Percentiles rank a stretch among this genome's conserved stretches.
Evolutionary conservation across 2,113 vertebrate species (phyloP).

Genomic region (Columba janthina): DNA sequence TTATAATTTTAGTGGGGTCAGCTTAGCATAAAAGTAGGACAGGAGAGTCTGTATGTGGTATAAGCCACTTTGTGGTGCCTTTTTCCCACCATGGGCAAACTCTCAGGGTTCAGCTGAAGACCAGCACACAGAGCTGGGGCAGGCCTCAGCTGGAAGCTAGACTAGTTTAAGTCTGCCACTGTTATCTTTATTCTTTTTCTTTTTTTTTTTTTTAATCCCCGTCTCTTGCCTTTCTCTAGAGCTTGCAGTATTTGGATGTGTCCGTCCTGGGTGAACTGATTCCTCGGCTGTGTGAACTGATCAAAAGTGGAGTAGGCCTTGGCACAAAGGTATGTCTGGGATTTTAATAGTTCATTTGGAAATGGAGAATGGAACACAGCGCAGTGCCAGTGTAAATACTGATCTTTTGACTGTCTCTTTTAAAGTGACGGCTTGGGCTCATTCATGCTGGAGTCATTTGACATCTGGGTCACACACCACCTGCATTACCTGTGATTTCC

Average conservation of each 20-base stretch:
- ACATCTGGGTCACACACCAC: background rate
- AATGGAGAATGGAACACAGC: background rate
- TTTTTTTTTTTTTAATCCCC: background rate
- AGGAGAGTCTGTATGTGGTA: background rate
- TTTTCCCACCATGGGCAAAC: background rate
- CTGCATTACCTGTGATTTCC: background rate
- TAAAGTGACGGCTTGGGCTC: background rate
- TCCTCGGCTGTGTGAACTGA: constrained; percentile 91
- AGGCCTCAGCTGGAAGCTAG: background rate
- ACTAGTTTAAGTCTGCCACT: background rate
- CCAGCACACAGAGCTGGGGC: background rate
- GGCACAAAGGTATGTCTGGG: constrained; percentile 89
- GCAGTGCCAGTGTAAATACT: background rate
- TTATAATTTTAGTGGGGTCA: background rate
- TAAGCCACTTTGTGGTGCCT: background rate
- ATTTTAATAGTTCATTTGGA: background rate
- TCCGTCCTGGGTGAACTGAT: constrained; percentile 90
- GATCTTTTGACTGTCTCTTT: background rate
- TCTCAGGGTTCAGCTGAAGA: background rate
- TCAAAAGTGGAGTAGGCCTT: constrained; percentile 93
- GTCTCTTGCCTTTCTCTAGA: constrained; percentile 74
- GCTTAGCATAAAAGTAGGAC: background rate
- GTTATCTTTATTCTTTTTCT: background rate
- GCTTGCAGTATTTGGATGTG: constrained; percentile 94
- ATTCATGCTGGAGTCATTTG: background rate